phyloP scores from a whole-genome alignment of 2,797 vertebrate species.

The Paguma larvata region DNA sequence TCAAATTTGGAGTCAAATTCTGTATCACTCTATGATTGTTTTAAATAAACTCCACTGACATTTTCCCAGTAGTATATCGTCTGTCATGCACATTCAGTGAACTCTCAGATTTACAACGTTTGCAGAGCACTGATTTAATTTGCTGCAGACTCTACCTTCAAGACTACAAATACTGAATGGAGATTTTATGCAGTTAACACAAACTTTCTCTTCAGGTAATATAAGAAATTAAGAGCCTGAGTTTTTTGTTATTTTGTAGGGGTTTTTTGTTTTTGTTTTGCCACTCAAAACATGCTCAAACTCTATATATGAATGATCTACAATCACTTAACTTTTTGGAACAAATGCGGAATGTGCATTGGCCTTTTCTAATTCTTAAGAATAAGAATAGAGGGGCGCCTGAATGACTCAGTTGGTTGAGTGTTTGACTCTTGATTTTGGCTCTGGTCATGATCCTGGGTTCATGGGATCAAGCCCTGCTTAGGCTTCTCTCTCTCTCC shows the following conservation, averaged over 20 bases:
- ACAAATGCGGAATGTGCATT: neutral
- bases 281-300: constrained; percentile 4
- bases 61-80: neutral
- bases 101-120: neutral
- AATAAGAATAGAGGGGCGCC: neutral
- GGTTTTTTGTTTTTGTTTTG: neutral
- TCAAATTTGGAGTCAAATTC: constrained; percentile 28
- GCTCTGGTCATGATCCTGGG: too few relatives aligned
- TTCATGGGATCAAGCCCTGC: too few relatives aligned
- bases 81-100: neutral
- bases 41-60: constrained; percentile 14
- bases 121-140: neutral
- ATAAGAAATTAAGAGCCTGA: constrained; percentile 23
- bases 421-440: too few relatives aligned
- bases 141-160: neutral
- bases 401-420: too few relatives aligned
- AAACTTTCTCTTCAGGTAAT: neutral
- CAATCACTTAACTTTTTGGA: constrained; percentile 33
- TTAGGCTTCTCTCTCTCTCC: too few relatives aligned
- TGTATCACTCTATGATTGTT: neutral
- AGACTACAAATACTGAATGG: neutral
- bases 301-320: neutral
- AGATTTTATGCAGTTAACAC: neutral
- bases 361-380: constrained; percentile 27
- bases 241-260: neutral